Evolutionary conservation across 2,797 vertebrate species (phyloP).

Genomic region (Myiothlypis coronata): DNA sequence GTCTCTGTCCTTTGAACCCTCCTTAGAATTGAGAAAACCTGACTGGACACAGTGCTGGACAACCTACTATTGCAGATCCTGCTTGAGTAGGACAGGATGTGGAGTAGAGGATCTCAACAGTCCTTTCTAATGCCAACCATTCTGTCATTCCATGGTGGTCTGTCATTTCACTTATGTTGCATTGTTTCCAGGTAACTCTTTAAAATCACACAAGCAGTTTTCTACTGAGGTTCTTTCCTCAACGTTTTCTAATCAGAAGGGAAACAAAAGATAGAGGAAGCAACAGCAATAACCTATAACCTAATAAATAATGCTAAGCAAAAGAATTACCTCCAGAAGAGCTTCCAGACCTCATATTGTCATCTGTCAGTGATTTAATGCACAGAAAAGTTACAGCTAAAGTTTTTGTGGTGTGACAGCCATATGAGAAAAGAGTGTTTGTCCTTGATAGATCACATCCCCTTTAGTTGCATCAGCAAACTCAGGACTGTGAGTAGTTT

Average conservation of each 20-base stretch:
- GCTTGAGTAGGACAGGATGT: neutral
- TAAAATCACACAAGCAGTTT: neutral
- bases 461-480: neutral
- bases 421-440: neutral
- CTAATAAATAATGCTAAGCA: neutral
- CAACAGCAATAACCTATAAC: neutral
- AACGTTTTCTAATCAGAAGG: neutral
- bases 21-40: neutral
- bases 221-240: neutral
- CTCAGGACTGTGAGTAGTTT: neutral
- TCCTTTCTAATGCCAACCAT: neutral
- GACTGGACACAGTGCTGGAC: neutral
- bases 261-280: neutral
- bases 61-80: neutral
- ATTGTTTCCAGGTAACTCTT: neutral
- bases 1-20: neutral
- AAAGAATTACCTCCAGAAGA: neutral
- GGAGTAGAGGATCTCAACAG: neutral
- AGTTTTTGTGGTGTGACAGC: neutral
- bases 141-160: neutral
- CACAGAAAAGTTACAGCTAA: neutral
- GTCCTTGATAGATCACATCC: neutral
- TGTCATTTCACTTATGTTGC: neutral
- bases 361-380: neutral
- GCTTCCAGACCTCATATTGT: neutral